phyloP scores from a whole-genome alignment of 2,797 vertebrate genomes.

The Eptatretus atami region DNA sequence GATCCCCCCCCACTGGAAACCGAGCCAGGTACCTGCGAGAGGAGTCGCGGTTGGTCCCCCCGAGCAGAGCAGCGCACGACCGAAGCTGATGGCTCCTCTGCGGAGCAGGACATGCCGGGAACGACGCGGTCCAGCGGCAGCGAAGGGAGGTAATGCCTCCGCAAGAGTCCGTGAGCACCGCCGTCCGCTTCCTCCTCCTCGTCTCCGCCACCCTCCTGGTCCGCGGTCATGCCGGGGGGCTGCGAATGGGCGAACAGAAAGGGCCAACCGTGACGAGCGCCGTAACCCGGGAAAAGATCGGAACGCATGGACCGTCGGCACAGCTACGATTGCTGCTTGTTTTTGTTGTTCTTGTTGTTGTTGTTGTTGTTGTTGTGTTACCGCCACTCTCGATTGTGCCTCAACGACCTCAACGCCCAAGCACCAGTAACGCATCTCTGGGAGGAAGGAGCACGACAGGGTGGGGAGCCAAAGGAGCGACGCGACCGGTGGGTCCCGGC shows the following conservation, averaged over 20 bases:
- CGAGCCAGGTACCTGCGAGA: conserved; percentile 43
- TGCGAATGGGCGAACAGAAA: too few relatives aligned
- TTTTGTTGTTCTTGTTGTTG: not conserved
- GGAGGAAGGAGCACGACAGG: too few relatives aligned
- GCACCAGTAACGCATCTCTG: too few relatives aligned
- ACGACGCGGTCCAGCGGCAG: conserved; percentile 99
- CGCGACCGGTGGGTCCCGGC: too few relatives aligned
- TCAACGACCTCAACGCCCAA: too few relatives aligned
- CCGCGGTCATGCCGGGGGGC: too few relatives aligned
- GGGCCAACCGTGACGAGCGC: not conserved
- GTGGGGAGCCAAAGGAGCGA: too few relatives aligned
- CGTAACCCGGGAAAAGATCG: conserved; percentile 1
- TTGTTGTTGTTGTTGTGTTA: too few relatives aligned
- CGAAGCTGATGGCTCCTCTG: conserved; percentile 98
- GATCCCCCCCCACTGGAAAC: too few relatives aligned
- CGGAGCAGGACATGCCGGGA: conserved; percentile 96
- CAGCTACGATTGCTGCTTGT: not conserved
- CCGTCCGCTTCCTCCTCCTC: not conserved
- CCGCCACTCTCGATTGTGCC: not conserved
- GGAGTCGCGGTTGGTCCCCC: conserved; percentile 88
- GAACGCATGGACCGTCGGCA: not conserved
- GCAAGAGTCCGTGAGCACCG: conserved; percentile 59
- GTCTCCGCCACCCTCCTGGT: too few relatives aligned
- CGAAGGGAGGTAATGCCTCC: conserved; percentile 97
- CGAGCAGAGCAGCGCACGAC: conserved; percentile 90